Evolutionary conservation across 2,888 invertebrate species (phyloP).

Genomic region (Artemia sp.): DNA sequence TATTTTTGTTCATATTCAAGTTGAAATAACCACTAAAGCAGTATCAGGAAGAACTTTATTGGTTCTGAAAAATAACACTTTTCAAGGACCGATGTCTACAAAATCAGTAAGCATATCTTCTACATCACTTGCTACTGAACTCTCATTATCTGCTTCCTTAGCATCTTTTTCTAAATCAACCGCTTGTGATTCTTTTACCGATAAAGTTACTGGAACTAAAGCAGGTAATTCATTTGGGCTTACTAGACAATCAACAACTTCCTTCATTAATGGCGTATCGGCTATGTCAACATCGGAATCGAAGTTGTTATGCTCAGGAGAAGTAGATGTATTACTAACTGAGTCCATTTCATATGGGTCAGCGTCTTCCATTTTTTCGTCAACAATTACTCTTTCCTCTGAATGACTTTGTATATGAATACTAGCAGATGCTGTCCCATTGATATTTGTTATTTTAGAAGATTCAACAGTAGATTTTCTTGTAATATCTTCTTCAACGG

Average conservation of each 20-base stretch:
- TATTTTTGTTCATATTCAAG: too few relatives aligned
- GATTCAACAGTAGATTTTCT: neutral
- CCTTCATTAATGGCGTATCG: neutral
- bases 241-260: neutral
- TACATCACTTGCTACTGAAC: neutral
- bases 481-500: neutral
- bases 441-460: neutral
- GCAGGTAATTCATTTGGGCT: neutral
- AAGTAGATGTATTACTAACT: neutral
- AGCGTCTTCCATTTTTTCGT: neutral
- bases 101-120: constrained; percentile 15
- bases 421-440: neutral
- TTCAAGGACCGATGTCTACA: neutral
- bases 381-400: neutral
- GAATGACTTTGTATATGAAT: neutral
- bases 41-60: too few relatives aligned
- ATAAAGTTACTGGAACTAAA: neutral
- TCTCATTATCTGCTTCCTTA: neutral
- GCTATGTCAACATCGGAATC: constrained; percentile 7
- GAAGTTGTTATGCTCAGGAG: constrained; percentile 3
- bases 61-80: too few relatives aligned
- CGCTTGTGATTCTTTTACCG: neutral
- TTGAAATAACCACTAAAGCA: too few relatives aligned
- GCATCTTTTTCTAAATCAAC: neutral
- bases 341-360: neutral